Evolutionary conservation across 2,113 vertebrate genomes (phyloP), one percentile per base, ranked within the genome.

Genomic region (Brachyistius frenatus): DNA sequence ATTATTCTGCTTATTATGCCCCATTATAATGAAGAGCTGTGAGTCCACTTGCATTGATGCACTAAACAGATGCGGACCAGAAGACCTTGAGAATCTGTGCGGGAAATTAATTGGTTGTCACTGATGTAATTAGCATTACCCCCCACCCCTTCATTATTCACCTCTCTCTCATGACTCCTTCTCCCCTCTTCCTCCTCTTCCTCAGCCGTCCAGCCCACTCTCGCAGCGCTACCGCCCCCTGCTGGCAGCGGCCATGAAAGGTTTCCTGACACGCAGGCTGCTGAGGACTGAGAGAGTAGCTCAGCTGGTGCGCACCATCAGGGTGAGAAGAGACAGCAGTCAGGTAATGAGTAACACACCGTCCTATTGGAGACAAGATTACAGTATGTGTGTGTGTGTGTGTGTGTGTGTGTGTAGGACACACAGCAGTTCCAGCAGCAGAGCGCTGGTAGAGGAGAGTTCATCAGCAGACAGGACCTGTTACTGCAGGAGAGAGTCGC

Each of bases 71-170:
- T 87, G 89, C 82, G 89, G 83, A 76, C 62, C 70, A 62, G 79
- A 93, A 75, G 86, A 91, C 91, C 90, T 92, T 92, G 93, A 92
- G 80, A 86, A 72, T 86, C 86, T 89, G 76, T 49, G 78, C 31
- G 76, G 85, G 88, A 92, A 91, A 93, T 93, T 89, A 93, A 92
- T 93, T 90, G 89, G 88, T 89, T 92, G 91, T 92, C 93, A 91
- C 87, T 92, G 91, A 89, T 88, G 81, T 78, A 91, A 92, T 93
- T 92, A 89, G 90, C 86, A 93, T 93, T 93, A 88, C 90, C 88
- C 87, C 88, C 84, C 83, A 73, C 85, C 81, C 86, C 88, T 83
- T 92, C 85, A 90, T 91, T 87, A 89, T 84, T 88, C 83, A 65
- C 78, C 67, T 66, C 81, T 66, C 81, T 68, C 85, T 76, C 65